phyloP scores from a whole-genome alignment of 1,140 invertebrate species.

The Drosophila truncata region DNA sequence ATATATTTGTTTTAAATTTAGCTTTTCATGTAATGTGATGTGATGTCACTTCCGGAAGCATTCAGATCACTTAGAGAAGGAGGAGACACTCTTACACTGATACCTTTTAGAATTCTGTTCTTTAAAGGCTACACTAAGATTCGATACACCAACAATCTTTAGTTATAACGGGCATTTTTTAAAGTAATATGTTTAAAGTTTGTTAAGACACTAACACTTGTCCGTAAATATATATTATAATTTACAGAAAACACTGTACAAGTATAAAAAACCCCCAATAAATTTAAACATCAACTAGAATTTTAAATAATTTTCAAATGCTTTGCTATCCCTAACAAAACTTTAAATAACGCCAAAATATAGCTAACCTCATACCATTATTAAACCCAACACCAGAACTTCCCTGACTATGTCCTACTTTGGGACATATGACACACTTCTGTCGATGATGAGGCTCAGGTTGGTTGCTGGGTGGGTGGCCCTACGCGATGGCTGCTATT shows the following conservation, averaged over 20 bases:
- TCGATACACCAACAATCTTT: no score
- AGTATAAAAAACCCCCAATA: no score
- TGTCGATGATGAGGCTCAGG: slow-evolving; percentile 35
- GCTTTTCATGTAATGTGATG: no score
- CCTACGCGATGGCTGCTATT: background rate
- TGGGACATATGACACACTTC: slow-evolving; percentile 29
- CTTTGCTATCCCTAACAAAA: background rate
- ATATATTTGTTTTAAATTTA: background rate
- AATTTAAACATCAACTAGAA: background rate
- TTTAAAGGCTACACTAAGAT: no score
- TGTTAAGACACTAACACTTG: no score
- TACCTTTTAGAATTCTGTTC: background rate
- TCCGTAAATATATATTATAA: no score
- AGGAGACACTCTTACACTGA: no score
- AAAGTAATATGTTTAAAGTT: no score
- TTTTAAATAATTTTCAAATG: background rate
- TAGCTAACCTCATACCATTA: no score
- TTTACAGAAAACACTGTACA: no score
- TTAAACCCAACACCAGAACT: background rate
- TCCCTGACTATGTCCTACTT: slow-evolving; percentile 1
- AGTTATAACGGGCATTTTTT: background rate
- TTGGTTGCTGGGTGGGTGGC: slow-evolving; percentile 18
- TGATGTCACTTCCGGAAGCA: no score
- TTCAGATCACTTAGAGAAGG: no score
- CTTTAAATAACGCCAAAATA: background rate